A percentile compares a stretch with the other conserved stretches of the same genome.
Evolutionary conservation across 2,888 invertebrate genomes (phyloP).

Genomic region (Archips xylosteana): DNA sequence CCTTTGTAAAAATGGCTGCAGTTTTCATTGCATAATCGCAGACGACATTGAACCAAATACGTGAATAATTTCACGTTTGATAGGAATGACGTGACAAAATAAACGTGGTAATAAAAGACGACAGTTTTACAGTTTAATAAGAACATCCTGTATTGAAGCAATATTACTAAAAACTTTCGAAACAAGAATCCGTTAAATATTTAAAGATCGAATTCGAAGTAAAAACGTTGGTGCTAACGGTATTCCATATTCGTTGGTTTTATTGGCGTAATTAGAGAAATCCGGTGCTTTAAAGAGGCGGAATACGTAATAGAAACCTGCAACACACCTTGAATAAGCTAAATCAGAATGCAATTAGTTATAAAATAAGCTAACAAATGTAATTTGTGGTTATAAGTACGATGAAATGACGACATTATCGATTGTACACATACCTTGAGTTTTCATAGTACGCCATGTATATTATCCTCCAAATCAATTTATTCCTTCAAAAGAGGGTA

Average conservation of each 20-base stretch:
- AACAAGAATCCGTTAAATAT: conserved; percentile 80
- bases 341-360: conserved; percentile 8
- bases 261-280: conserved; percentile 26
- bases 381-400: conserved; percentile 64
- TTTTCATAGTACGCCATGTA: conserved; percentile 72
- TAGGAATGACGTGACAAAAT: conserved; percentile 29
- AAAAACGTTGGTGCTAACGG: conserved; percentile 76
- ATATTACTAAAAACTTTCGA: conserved; percentile 56
- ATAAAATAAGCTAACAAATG: conserved; percentile 10
- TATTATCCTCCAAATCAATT: conserved; percentile 36
- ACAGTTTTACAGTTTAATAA: conserved; percentile 7
- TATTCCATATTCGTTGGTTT: conserved; percentile 42
- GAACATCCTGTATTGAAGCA: conserved; percentile 15
- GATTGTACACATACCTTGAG: conserved; percentile 81
- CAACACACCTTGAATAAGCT: neutral
- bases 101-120: conserved; percentile 13
- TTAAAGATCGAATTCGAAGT: conserved; percentile 83
- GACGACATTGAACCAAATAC: conserved; percentile 51
- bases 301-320: neutral
- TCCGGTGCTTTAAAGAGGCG: neutral
- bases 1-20: conserved; percentile 23
- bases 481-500: conserved; percentile 30
- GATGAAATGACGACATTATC: conserved; percentile 74
- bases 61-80: conserved; percentile 35
- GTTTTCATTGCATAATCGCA: conserved; percentile 55